Conservation (phyloP, 2,113 vertebrate genomes). For the Motacilla alba region DNA sequence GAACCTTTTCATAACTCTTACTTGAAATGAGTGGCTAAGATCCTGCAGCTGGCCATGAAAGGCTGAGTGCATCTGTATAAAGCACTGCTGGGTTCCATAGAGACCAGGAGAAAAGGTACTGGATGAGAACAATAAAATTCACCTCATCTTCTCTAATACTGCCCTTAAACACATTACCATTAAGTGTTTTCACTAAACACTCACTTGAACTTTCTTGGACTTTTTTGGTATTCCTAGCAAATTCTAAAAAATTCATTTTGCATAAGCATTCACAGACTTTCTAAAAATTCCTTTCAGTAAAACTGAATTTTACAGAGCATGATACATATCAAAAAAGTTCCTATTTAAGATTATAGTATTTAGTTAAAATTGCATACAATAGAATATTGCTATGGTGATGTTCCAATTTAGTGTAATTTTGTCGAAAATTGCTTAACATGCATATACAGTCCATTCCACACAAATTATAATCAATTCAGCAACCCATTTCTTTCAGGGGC, state of each 20-base stretch:
- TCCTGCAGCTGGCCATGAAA: background rate
- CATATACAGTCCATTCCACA: background rate
- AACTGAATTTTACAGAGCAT: background rate
- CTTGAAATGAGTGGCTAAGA: background rate
- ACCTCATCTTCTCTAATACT: background rate
- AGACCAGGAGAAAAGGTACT: background rate
- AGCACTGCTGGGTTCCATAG: background rate
- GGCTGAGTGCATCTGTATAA: background rate
- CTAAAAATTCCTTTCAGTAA: background rate
- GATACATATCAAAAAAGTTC: background rate
- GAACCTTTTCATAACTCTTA: background rate
- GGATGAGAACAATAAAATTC: background rate
- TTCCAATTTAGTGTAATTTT: slow-evolving; percentile 31
- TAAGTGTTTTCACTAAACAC: background rate
- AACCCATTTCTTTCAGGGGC: background rate
- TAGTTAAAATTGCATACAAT: background rate
- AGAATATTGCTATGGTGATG: background rate
- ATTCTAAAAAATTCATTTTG: background rate
- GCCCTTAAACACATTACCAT: background rate
- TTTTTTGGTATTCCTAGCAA: background rate
- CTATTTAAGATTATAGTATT: background rate
- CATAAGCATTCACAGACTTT: background rate
- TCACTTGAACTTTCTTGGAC: background rate
- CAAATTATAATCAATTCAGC: slow-evolving; percentile 30
- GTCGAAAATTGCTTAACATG: slow-evolving; percentile 19